These are phyloP conservation scores for Nothobranchius kuhntae DNA, from an alignment of 2,113 vertebrate species.

Conservation along the genomic window DNA sequence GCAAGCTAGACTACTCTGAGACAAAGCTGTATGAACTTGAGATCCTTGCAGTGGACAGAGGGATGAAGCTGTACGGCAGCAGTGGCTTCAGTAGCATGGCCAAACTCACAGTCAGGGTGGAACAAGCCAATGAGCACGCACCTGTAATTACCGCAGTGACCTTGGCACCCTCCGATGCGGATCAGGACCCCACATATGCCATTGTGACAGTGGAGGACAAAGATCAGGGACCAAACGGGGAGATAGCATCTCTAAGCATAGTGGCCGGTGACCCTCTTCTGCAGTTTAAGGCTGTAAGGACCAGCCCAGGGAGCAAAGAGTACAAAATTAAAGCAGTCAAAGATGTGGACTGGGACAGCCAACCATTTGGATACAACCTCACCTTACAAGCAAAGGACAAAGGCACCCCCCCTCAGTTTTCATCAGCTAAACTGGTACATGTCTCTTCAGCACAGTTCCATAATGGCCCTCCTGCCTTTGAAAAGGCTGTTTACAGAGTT, in stretches of 20 bases:
- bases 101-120: slow-evolving; percentile 87
- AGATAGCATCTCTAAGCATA: slow-evolving; percentile 91
- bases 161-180: slow-evolving; percentile 81
- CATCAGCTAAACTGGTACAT: slow-evolving; percentile 88
- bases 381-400: slow-evolving; percentile 97
- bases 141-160: slow-evolving; percentile 87
- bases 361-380: slow-evolving; percentile 93
- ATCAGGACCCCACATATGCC: slow-evolving; percentile 88
- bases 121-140: slow-evolving; percentile 90
- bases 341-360: slow-evolving; percentile 88
- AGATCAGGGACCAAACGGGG: slow-evolving; percentile 90
- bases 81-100: slow-evolving; percentile 98
- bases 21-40: slow-evolving; percentile 89
- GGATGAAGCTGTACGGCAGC: slow-evolving; percentile 95
- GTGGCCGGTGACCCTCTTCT: slow-evolving; percentile 92
- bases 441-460: slow-evolving; percentile 88
- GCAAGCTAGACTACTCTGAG: slow-evolving; percentile 88
- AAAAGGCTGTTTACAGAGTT: slow-evolving; percentile 88
- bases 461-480: slow-evolving; percentile 87
- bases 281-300: slow-evolving; percentile 88
- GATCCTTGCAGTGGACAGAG: slow-evolving; percentile 93
- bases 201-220: slow-evolving; percentile 90
- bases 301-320: slow-evolving; percentile 90
- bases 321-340: slow-evolving; percentile 90
- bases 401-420: slow-evolving; percentile 90